phyloP scores from a whole-genome alignment of 2,888 invertebrate species.

The Trissolcus japonicus region DNA sequence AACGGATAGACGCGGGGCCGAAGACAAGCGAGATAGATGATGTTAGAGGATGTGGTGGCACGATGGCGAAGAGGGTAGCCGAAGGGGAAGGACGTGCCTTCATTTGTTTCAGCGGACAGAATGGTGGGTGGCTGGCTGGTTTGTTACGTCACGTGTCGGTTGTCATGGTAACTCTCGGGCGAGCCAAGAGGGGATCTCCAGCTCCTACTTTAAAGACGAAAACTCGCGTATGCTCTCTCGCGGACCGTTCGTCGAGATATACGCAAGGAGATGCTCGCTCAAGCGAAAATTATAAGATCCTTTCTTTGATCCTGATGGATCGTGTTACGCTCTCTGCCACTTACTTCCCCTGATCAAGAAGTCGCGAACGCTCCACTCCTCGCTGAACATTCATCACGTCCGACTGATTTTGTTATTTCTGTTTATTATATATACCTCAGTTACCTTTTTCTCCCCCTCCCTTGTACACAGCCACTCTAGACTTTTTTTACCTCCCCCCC shows the following conservation, averaged over 20 bases:
- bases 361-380: constrained; percentile 28
- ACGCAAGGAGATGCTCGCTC: constrained; percentile 60
- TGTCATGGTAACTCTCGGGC: constrained; percentile 75
- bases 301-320: constrained; percentile 63
- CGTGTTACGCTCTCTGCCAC: constrained; percentile 43
- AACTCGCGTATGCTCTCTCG: constrained; percentile 63
- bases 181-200: constrained; percentile 74
- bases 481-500: no score
- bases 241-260: constrained; percentile 58
- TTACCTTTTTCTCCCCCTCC: background rate
- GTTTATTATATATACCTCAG: constrained; percentile 8
- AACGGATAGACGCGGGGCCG: constrained; percentile 40
- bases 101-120: constrained; percentile 76
- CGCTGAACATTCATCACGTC: constrained; percentile 33
- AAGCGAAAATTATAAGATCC: constrained; percentile 65
- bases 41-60: constrained; percentile 53
- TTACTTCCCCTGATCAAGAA: constrained; percentile 43
- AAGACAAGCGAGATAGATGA: constrained; percentile 54
- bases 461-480: no score
- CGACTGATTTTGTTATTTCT: constrained; percentile 30
- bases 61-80: constrained; percentile 49
- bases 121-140: constrained; percentile 66
- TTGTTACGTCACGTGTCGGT: constrained; percentile 76
- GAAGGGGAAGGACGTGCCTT: constrained; percentile 72
- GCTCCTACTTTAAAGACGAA: constrained; percentile 73